These are phyloP conservation scores for Lutjanus argentimaculatus DNA, from an alignment of 2,797 vertebrate genomes.

Conservation along the genomic window DNA sequence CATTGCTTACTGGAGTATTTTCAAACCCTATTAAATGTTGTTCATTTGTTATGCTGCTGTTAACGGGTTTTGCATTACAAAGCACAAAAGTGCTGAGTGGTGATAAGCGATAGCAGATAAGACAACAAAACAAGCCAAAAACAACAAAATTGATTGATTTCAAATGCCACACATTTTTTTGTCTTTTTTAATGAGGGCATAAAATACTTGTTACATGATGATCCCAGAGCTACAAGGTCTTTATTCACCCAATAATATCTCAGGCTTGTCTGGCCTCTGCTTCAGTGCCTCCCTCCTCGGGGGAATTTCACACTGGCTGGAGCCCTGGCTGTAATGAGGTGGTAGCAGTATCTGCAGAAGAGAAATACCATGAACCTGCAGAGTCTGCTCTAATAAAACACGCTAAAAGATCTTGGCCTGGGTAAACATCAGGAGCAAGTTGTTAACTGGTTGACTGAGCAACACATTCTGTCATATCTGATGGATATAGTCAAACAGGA, in stretches of 20 bases:
- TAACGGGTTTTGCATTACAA: background rate
- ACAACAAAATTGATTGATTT: conserved; percentile 31
- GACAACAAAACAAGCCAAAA: conserved; percentile 23
- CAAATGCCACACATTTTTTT: background rate
- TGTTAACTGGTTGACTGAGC: conserved; percentile 45
- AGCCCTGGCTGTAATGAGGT: conserved; percentile 73
- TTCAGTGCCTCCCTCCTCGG: conserved; percentile 57
- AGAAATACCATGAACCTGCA: conserved; percentile 48
- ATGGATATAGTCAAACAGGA: conserved; percentile 22
- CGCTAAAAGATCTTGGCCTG: conserved; percentile 29
- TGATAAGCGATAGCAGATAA: background rate
- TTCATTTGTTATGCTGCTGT: background rate
- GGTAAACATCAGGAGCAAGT: conserved; percentile 44
- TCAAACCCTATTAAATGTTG: background rate
- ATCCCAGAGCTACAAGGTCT: conserved; percentile 59
- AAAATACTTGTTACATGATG: conserved; percentile 56
- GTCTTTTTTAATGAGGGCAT: conserved; percentile 49
- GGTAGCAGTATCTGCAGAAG: conserved; percentile 55
- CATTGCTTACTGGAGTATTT: conserved; percentile 1
- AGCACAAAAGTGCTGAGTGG: conserved; percentile 6
- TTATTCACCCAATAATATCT: conserved; percentile 70
- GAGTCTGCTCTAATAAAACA: conserved; percentile 52
- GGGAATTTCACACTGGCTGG: conserved; percentile 57
- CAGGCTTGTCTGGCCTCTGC: conserved; percentile 58
- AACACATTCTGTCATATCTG: conserved; percentile 14